Base-by-base conservation (phyloP, 2,797 vertebrate species). In the Cossypha niveicapilla region DNA sequence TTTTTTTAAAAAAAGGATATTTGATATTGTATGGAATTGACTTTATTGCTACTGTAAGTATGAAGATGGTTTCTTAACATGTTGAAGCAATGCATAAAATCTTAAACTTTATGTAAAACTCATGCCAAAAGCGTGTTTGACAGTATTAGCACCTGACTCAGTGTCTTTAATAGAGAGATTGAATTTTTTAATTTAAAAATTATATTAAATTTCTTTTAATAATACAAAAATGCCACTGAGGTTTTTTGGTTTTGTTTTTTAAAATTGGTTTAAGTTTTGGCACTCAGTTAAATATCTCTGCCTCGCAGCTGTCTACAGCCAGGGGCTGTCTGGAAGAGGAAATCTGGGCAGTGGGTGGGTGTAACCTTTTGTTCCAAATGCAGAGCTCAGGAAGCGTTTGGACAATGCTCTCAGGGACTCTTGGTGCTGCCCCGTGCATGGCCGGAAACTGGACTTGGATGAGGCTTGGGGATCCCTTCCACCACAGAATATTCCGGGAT, bases 131-230 rank as follows among this genome's bases (percentile, higher is more conserved):
- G 92, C 74, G 85, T 96, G 96, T 97, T 96, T 96, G 96, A 97
- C 72, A 85, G 96, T 97, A 98, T 97, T 97, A 91, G 95, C 93
- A 97, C 94, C 96, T 95, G 97, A 94, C 96, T 95, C 84, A 34
- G 53, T 82, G 94, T 96, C 96, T 96, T 96, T 96, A 96, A 94
- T 57, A 94, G 78, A 96, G 80, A 79, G 83, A 94, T 44, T 87
- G 88, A 90, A 41, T 94, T 96, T 98, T 98, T 98, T 98, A 98
- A 98, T 97, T 97, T 97, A 98, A 97, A 97, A 94, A 76, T 48
- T 68, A 78, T 96, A 98, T 98, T 98, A 98, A 98, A 98, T 97
- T 96, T 96, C 97, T 98, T 98, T 98, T 97, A 97, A 97, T 97
- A 98, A 97, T 95, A 98, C 41, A 56, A 67, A 76, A 71, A 72